Base-by-base conservation (phyloP, 2,888 invertebrate genomes). In the Drosophila anceps region DNA sequence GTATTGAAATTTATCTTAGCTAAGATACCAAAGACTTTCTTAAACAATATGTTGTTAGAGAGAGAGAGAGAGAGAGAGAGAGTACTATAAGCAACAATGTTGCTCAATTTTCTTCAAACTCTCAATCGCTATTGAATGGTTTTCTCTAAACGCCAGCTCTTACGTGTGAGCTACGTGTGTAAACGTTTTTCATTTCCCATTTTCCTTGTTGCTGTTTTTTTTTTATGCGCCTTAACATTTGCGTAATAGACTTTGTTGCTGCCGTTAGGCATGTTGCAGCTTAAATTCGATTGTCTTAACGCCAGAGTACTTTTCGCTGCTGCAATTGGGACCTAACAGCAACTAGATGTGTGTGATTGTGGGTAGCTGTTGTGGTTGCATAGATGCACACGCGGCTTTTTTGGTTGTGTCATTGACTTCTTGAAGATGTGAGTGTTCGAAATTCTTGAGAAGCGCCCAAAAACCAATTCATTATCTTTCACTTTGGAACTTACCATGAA, bases 381-480 rank as follows among this genome's bases (percentile, higher is more conserved):
- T 71, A 74, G 60, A 71, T 63, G 69, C 50, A 31, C 44, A 51
- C 33, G 65, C 50, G 62, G 57, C n/a, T 81, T 51, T 64, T 50
- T 54, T 60, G 60, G 24, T 57, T 64, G 59, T 69, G 64, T 61
- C 68, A 50, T 53, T 55, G 69, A 64, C 58, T 63, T 58, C 61
- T 58, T 48, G 46, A 53, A 70, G 75, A 60, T 73, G 58, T 70
- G 76, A 79, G 27, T 46, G n/a, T 67, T 57, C 55, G 64, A 66
- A 72, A 69, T 61, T 44, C 43, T 54, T 24, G 54, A 66, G 69
- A 18, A 61, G 70, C 62, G 58, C 53, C 69, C 73, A 76, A 78
- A 84, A 80, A 80, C 73, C 85, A 83, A 89, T 87, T 89, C 85
- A 87, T 89, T 87, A 89, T 88, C 88, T 88, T 81, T 81, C 60